A percentile compares a stretch with the other conserved stretches of the same genome.
phyloP scores from a whole-genome alignment of 2,888 invertebrate genomes.

The Heliconius sara region DNA sequence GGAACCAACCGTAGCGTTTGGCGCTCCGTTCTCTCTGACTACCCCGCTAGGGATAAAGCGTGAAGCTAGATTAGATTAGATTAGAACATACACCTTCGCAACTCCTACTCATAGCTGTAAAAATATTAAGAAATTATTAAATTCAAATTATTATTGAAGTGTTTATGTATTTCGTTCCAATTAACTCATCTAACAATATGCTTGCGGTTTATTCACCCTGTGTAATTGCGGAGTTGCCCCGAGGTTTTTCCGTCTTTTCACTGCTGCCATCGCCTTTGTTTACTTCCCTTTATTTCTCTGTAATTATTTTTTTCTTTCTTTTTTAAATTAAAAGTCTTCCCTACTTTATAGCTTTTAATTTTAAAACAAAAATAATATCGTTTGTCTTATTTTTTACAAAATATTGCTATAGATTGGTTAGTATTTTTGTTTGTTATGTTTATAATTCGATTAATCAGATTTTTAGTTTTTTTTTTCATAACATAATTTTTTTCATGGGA shows the following conservation, averaged over 20 bases:
- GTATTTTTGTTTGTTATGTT: too few relatives aligned
- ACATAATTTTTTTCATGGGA: too few relatives aligned
- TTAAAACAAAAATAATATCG: background rate
- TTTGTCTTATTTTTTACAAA: background rate
- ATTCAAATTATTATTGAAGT: background rate
- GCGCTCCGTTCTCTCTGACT: too few relatives aligned
- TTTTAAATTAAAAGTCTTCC: conserved; percentile 17
- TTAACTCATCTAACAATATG: conserved; percentile 16
- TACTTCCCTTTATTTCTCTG: conserved; percentile 14
- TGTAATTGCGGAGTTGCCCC: conserved; percentile 22
- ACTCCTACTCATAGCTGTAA: too few relatives aligned
- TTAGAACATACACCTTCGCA: too few relatives aligned
- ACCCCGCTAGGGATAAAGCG: too few relatives aligned
- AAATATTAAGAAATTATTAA: background rate
- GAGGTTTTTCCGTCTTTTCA: conserved; percentile 27
- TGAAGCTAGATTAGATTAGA: too few relatives aligned
- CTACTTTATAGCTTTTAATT: background rate
- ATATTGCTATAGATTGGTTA: background rate
- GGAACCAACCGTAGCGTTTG: too few relatives aligned
- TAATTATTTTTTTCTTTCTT: conserved; percentile 15
- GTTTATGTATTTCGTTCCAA: conserved; percentile 4
- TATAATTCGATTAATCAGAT: too few relatives aligned
- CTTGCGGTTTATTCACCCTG: conserved; percentile 18
- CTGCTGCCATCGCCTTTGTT: conserved; percentile 23
- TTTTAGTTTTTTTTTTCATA: too few relatives aligned